Conservation (phyloP, 2,888 invertebrate genomes). For the Lasioglossum vierecki region DNA sequence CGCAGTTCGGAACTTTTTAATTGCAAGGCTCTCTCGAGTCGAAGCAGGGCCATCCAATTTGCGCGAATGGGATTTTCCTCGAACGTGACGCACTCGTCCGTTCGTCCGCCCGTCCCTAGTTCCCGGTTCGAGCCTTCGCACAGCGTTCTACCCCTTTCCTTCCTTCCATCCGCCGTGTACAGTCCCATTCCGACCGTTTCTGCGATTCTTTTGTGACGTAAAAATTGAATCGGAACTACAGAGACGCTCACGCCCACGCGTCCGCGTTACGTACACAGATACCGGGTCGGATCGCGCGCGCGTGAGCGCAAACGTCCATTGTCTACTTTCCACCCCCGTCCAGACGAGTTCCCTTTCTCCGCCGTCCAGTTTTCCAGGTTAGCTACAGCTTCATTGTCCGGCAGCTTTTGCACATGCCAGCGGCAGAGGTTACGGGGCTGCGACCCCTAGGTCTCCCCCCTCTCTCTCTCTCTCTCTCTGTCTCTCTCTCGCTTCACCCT, state of each 20-base stretch:
- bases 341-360: constrained; percentile 14
- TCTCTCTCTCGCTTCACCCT: neutral
- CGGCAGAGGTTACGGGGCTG: constrained; percentile 42
- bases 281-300: neutral
- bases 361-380: constrained; percentile 55
- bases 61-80: constrained; percentile 79
- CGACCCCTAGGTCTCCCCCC: constrained; percentile 12
- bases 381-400: constrained; percentile 59
- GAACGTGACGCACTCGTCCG: constrained; percentile 68
- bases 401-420: constrained; percentile 53
- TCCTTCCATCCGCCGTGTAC: constrained; percentile 37
- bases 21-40: constrained; percentile 76
- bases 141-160: constrained; percentile 37
- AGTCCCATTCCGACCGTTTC: constrained; percentile 52
- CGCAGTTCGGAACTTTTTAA: constrained; percentile 81
- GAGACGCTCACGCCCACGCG: constrained; percentile 15
- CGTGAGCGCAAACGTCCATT: constrained; percentile 2
- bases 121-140: constrained; percentile 22
- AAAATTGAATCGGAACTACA: constrained; percentile 68
- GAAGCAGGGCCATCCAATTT: constrained; percentile 80
- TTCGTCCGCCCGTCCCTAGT: neutral
- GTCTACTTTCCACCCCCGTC: constrained; percentile 37
- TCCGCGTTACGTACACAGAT: constrained; percentile 8
- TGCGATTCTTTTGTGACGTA: constrained; percentile 67
- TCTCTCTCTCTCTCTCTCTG: neutral